Percentiles rank a stretch among this genome's conserved stretches.
Evolutionary conservation across 2,113 vertebrate species (phyloP).

Genomic region (Labeo rohita): DNA sequence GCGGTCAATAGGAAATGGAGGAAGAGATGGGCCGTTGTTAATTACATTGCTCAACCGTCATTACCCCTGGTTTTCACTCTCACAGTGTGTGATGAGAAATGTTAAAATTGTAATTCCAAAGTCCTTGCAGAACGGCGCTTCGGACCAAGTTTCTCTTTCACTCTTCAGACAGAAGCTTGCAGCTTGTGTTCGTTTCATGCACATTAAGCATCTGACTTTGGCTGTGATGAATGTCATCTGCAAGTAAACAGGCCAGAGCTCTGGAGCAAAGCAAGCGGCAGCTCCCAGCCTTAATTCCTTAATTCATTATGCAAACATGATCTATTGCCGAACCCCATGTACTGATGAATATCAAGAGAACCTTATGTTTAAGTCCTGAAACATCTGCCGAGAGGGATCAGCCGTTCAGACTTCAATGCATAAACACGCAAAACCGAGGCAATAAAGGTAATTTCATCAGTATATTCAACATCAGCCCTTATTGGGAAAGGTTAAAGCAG

Average conservation of each 20-base stretch:
- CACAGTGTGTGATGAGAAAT: constrained; percentile 5
- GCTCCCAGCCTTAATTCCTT: constrained; percentile 57
- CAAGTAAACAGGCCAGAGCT: constrained; percentile 49
- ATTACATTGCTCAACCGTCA: constrained; percentile 24
- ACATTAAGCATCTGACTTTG: constrained; percentile 50
- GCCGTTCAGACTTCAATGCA: constrained; percentile 63
- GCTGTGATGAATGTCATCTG: constrained; percentile 57
- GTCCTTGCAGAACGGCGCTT: neutral
- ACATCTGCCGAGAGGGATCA: constrained; percentile 74
- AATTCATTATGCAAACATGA: constrained; percentile 70
- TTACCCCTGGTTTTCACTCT: constrained; percentile 3
- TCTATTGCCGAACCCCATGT: constrained; percentile 58
- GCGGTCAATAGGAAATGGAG: constrained; percentile 6
- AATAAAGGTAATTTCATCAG: constrained; percentile 80
- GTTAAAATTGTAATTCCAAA: neutral
- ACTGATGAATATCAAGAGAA: constrained; percentile 72
- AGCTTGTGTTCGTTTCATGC: constrained; percentile 29
- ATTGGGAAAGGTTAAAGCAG: constrained; percentile 67
- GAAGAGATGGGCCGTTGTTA: neutral
- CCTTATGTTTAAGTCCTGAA: constrained; percentile 65
- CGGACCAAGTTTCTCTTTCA: neutral
- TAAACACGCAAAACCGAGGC: constrained; percentile 66
- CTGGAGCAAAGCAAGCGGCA: constrained; percentile 41
- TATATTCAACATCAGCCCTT: constrained; percentile 74
- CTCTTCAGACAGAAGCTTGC: constrained; percentile 3